Percentiles rank a stretch among this genome's conserved stretches.
Evolutionary conservation across 2,888 invertebrate genomes (phyloP).

Genomic region (Himalopsyche tibetana): DNA sequence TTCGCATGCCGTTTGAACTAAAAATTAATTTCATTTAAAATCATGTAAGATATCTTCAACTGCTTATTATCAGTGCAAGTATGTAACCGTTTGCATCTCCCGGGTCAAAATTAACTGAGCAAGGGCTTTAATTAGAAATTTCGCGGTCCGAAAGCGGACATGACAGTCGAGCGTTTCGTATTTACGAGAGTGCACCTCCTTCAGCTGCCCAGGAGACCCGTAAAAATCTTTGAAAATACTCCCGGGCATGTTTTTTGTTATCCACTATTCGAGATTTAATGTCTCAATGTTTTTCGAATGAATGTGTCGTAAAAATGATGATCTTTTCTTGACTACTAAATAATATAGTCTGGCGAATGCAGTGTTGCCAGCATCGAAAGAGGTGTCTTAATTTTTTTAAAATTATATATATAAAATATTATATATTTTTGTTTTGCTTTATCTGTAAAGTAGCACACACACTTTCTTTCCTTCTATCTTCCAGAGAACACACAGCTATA

Average conservation of each 20-base stretch:
- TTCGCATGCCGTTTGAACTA: neutral
- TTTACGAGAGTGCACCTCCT: constrained; percentile 55
- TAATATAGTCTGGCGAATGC: constrained; percentile 51
- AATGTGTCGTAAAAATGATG: constrained; percentile 56
- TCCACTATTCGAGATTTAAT: constrained; percentile 49
- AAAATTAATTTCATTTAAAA: neutral
- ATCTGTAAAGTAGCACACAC: too few species aligned
- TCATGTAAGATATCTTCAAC: neutral
- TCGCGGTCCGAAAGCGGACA: constrained; percentile 52
- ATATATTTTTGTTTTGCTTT: too few species aligned
- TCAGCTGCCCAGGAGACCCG: constrained; percentile 41
- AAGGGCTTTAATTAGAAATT: constrained; percentile 59
- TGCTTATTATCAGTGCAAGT: neutral
- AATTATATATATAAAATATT: too few species aligned
- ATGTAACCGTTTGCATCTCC: constrained; percentile 11
- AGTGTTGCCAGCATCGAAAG: constrained; percentile 3
- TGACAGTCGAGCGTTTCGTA: constrained; percentile 54
- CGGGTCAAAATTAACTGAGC: constrained; percentile 13
- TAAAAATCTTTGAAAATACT: constrained; percentile 46
- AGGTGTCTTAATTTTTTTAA: too few species aligned
- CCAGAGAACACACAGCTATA: too few species aligned
- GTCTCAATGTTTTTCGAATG: constrained; percentile 62
- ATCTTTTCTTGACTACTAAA: constrained; percentile 60
- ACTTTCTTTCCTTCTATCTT: too few species aligned
- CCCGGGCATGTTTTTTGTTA: constrained; percentile 41